Conservation (phyloP, 2,797 vertebrate genomes). For the Phalloptychus januarius region DNA sequence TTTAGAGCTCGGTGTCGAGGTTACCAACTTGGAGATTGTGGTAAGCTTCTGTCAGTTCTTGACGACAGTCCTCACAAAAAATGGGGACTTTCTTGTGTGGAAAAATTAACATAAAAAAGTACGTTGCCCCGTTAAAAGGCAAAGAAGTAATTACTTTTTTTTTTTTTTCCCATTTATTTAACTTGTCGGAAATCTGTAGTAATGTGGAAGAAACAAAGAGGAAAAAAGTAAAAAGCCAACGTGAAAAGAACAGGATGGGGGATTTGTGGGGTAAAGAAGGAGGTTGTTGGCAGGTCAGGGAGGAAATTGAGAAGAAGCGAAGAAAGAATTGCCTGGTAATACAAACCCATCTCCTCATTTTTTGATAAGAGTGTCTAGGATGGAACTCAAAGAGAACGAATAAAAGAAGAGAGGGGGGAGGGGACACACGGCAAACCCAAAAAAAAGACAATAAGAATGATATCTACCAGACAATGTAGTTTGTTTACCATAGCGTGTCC, state of each 20-base stretch:
- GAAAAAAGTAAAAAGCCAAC: conserved; percentile 75
- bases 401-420: conserved; percentile 82
- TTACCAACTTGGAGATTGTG: conserved; percentile 79
- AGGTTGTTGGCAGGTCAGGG: conserved; percentile 76
- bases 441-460: conserved; percentile 90
- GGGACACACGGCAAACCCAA: conserved; percentile 99
- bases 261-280: conserved; percentile 75
- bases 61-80: conserved; percentile 86
- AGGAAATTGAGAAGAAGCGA: conserved; percentile 81
- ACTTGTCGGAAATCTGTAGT: conserved; percentile 71
- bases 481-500: conserved; percentile 99
- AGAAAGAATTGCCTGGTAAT: conserved; percentile 82
- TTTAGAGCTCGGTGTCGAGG: conserved; percentile 67
- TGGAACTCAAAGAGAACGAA: conserved; percentile 86
- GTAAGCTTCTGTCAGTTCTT: conserved; percentile 87
- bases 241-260: conserved; percentile 73
- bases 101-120: conserved; percentile 63
- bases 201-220: conserved; percentile 74
- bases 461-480: conserved; percentile 99
- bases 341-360: conserved; percentile 91
- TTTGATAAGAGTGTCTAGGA: conserved; percentile 84
- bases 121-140: conserved; percentile 73
- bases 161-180: conserved; percentile 30
- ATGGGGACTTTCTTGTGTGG: conserved; percentile 78
- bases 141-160: conserved; percentile 61